These are phyloP conservation scores for Crematogaster levior DNA, from an alignment of 2,888 invertebrate genomes.

Conservation along the genomic window DNA sequence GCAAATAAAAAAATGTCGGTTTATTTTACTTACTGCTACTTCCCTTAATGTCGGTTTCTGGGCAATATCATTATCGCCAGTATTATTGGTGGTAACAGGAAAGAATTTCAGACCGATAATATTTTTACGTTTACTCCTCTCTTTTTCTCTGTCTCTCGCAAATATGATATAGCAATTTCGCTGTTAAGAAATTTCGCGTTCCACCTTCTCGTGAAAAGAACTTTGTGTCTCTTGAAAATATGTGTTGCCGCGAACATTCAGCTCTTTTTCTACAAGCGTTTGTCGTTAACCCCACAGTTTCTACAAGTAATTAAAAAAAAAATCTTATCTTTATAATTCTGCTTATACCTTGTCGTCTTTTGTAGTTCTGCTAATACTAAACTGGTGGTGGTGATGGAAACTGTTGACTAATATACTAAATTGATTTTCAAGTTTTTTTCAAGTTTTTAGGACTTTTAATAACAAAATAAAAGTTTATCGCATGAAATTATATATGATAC, in stretches of 20 bases:
- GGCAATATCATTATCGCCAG: not conserved
- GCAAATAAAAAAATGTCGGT: too few relatives aligned
- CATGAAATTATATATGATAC: too few relatives aligned
- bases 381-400: not conserved
- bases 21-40: too few relatives aligned
- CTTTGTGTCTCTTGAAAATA: constrained; percentile 38
- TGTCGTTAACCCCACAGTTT: not conserved
- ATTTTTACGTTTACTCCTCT: not conserved
- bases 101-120: not conserved
- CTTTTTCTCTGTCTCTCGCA: not conserved
- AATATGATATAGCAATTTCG: not conserved
- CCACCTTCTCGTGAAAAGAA: constrained; percentile 55
- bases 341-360: not conserved
- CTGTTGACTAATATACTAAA: not conserved
- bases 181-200: constrained; percentile 22
- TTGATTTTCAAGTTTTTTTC: not conserved
- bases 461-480: not conserved
- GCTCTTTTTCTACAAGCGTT: not conserved
- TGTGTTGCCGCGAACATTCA: constrained; percentile 27
- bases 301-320: not conserved
- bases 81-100: not conserved
- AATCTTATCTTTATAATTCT: constrained; percentile 30
- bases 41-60: not conserved
- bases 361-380: not conserved
- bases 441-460: too few relatives aligned